Conservation (phyloP, 1,140 invertebrate species). For the Neodiprion virginianus region DNA sequence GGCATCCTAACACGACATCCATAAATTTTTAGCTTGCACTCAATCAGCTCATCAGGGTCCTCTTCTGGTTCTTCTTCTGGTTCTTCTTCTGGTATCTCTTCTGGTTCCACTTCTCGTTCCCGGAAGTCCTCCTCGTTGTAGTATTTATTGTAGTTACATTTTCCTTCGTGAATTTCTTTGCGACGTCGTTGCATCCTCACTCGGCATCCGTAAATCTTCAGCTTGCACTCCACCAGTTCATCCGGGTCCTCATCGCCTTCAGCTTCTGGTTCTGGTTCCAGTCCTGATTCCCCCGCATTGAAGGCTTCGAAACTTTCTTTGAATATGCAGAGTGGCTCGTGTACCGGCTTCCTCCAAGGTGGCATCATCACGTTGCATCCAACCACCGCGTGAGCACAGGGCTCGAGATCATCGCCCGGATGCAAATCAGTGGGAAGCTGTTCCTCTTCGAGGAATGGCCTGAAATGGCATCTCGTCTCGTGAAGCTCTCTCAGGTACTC, state of each 20-base stretch:
- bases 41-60: conserved; percentile 34
- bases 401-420: conserved; percentile 31
- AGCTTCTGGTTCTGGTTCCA: conserved; percentile 22
- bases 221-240: conserved; percentile 42
- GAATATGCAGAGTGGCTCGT: conserved; percentile 47
- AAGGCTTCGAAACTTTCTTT: conserved; percentile 31
- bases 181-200: conserved; percentile 40
- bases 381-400: conserved; percentile 35
- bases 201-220: conserved; percentile 41
- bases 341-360: conserved; percentile 38
- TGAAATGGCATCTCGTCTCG: conserved; percentile 54
- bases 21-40: conserved; percentile 38
- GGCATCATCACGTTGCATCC: conserved; percentile 49
- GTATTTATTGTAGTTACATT: conserved; percentile 43
- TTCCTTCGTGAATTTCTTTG: conserved; percentile 43
- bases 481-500: conserved; percentile 40
- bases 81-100: conserved; percentile 16
- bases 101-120: neutral
- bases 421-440: conserved; percentile 41
- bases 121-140: neutral
- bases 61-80: conserved; percentile 6
- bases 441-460: conserved; percentile 46
- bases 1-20: conserved; percentile 44
- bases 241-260: conserved; percentile 29
- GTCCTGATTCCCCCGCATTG: conserved; percentile 19